Evolutionary conservation across 2,888 invertebrate species (phyloP).

Genomic region (Pseudococcus viburni): DNA sequence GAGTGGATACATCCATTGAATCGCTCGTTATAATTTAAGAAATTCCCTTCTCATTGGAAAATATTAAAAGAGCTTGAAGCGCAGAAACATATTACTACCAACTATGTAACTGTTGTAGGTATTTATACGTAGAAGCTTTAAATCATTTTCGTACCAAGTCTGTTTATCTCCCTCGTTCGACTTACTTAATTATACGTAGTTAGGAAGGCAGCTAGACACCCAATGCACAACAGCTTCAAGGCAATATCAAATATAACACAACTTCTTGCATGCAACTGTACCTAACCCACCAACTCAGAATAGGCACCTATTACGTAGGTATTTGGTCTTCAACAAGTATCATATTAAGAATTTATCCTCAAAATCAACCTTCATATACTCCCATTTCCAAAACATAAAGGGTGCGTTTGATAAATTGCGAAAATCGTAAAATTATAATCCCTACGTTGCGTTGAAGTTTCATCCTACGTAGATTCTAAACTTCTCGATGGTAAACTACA

Average conservation of each 20-base stretch:
- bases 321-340: slow-evolving; percentile 18
- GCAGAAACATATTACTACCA: not conserved
- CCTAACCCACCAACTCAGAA: not conserved
- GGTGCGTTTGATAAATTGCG: not conserved
- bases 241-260: too few species aligned
- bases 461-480: not conserved
- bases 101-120: not conserved
- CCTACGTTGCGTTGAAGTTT: not conserved
- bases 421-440: not conserved
- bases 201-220: too few species aligned
- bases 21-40: not conserved
- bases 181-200: not conserved
- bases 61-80: not conserved
- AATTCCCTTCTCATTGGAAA: not conserved
- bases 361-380: not conserved
- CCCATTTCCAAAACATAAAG: not conserved
- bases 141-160: not conserved
- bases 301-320: not conserved
- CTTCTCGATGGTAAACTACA: not conserved
- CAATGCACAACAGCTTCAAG: slow-evolving; percentile 2
- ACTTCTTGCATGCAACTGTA: not conserved
- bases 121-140: not conserved
- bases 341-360: not conserved
- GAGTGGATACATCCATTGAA: not conserved
- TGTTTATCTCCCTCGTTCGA: not conserved